Percentiles rank a stretch among this genome's conserved stretches.
Conservation (phyloP, 2,888 invertebrate species). For the Dicyrtoma fusca region DNA sequence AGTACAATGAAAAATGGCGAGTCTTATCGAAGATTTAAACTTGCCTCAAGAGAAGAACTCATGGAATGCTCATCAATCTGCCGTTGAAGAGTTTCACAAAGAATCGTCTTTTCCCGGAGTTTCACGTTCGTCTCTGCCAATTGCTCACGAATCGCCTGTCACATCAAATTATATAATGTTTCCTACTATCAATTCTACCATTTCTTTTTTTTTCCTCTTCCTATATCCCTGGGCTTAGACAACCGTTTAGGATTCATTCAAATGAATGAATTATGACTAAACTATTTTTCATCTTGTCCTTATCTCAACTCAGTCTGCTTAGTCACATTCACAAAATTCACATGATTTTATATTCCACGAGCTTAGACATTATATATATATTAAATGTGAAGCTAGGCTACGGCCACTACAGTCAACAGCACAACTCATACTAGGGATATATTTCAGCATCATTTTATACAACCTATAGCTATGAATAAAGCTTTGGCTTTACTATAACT, state of each 20-base stretch:
- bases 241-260: slow-evolving; percentile 18
- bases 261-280: slow-evolving; percentile 32
- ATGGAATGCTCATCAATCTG: slow-evolving; percentile 39
- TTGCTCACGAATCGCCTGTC: slow-evolving; percentile 43
- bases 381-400: too few species aligned
- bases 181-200: slow-evolving; percentile 18
- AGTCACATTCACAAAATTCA: too few species aligned
- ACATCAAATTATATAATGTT: slow-evolving; percentile 33
- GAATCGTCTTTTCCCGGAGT: slow-evolving; percentile 36
- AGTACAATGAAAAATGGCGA: slow-evolving; percentile 30
- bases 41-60: slow-evolving; percentile 36
- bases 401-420: too few species aligned
- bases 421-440: too few species aligned
- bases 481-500: too few species aligned
- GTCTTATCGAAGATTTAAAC: slow-evolving; percentile 37
- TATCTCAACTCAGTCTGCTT: slow-evolving; percentile 3
- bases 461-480: too few species aligned
- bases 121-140: slow-evolving; percentile 39
- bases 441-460: too few species aligned
- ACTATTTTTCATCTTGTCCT: slow-evolving; percentile 29
- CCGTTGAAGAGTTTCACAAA: slow-evolving; percentile 33
- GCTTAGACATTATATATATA: background rate
- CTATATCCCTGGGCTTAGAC: background rate
- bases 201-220: background rate
- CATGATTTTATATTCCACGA: too few species aligned